Evolutionary conservation across 1,140 invertebrate genomes (phyloP), one percentile per base, ranked within the genome.

Genomic region (Lutraria rhynchaena): DNA sequence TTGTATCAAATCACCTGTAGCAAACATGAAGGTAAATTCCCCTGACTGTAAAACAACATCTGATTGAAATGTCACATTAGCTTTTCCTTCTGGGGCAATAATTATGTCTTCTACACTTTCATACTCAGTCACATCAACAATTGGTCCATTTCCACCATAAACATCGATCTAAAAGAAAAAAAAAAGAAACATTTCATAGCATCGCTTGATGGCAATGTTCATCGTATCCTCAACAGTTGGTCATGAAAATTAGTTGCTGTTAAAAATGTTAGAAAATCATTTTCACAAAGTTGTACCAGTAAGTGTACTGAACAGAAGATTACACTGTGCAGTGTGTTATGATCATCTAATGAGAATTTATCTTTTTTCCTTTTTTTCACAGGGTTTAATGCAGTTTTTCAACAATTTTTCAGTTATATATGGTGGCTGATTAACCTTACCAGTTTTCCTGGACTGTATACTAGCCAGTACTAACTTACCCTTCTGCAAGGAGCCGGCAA

Each of bases 21-120:
- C 65, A 49, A 69, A 69, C 19, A 24, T 35, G 29, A 69, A 24
- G 5, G 33, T 1, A 49, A 49, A 69, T 24, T 1, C 7, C 11
- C 35, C 41, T 13, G 65, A 69, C 33, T 22, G 44, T 22, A 69
- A 49, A 9, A 41, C 65, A 15, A 15, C 65, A 69, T 69, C 65
- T 24, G 65, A 69, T 49, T 41, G 15, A 46, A 69, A 69, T n/a
- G 19, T 27, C 22, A 69, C 29, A 0, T 27, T 24, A 69, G 49
- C 13, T 5, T 27, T 41, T 46, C 65, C 65, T 46, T n/a, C 19
- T 55, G 5, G 7, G 24, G 19, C 19, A 55, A 4, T 5, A 22
- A 55, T 55, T 5, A 55, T 27, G n/a, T 55, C 24, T 22, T 7
- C 51, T 55, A 19, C 51, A 55, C 24, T 55, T 22, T 55, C 51